Evolutionary conservation across 2,797 vertebrate genomes (phyloP).

Genomic region (Cynodonichthys magdalenae): DNA sequence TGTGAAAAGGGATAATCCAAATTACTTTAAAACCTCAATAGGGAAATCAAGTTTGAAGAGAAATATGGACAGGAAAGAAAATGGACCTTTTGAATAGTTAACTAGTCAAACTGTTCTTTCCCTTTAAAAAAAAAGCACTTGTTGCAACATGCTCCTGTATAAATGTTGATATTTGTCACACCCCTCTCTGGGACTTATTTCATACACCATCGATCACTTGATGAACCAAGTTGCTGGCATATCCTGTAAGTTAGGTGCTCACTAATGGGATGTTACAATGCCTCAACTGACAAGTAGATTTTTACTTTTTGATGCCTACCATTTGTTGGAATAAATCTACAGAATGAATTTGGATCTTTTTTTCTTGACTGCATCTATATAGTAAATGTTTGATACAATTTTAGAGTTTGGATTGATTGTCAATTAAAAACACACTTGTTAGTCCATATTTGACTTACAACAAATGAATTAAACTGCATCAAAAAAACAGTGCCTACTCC

Average conservation of each 20-base stretch:
- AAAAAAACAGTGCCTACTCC: neutral
- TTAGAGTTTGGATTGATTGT: neutral
- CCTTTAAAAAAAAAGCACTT: constrained; percentile 2
- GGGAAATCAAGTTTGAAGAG: too few species aligned
- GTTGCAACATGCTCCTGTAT: constrained; percentile 1
- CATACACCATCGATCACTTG: constrained; percentile 19
- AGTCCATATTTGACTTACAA: too few species aligned
- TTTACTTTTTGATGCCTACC: constrained; percentile 16
- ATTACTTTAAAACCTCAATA: too few species aligned
- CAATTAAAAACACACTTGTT: neutral
- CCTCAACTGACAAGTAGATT: constrained; percentile 22
- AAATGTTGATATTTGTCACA: constrained; percentile 11
- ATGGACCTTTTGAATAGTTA: too few species aligned
- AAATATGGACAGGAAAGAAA: too few species aligned
- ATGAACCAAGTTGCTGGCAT: constrained; percentile 30
- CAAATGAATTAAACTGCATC: neutral
- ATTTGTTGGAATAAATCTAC: constrained; percentile 1
- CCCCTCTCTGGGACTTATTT: constrained; percentile 24
- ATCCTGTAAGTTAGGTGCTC: constrained; percentile 17
- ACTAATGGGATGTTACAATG: constrained; percentile 20
- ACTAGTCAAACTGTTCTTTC: too few species aligned
- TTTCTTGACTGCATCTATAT: neutral
- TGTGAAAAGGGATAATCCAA: too few species aligned
- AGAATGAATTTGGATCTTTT: constrained; percentile 2
- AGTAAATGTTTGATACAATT: neutral